Conservation (phyloP, 2,888 invertebrate genomes). For the Scaptodrosophila latifasciaeformis region DNA sequence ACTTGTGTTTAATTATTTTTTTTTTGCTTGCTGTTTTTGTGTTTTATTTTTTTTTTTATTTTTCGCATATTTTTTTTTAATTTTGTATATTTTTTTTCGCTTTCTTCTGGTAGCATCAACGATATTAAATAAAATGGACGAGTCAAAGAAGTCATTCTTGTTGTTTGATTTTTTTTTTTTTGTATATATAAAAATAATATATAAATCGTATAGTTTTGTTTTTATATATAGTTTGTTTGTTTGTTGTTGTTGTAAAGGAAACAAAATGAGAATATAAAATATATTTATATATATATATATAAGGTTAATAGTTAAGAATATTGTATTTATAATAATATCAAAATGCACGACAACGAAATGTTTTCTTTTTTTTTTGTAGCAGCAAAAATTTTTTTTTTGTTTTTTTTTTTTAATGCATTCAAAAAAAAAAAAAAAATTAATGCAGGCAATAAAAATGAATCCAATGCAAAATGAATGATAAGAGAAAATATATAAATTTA, state of each 20-base stretch:
- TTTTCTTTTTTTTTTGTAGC: constrained; percentile 1
- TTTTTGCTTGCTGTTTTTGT: constrained; percentile 44
- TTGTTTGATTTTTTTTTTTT: too few species aligned
- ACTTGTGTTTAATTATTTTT: too few species aligned
- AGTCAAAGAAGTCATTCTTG: constrained; percentile 75
- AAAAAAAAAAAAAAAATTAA: neutral
- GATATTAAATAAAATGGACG: constrained; percentile 74
- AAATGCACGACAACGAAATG: neutral
- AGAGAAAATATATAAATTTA: too few species aligned
- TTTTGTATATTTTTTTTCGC: constrained; percentile 46
- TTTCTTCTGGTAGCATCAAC: constrained; percentile 72
- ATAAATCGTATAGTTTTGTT: constrained; percentile 29
- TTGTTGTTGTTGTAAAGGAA: constrained; percentile 16
- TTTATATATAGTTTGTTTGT: constrained; percentile 11
- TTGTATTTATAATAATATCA: neutral
- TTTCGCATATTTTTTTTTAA: constrained; percentile 13
- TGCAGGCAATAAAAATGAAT: neutral
- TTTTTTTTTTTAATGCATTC: neutral
- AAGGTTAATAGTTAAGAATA: neutral
- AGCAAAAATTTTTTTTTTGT: constrained; percentile 7
- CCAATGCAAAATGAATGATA: neutral
- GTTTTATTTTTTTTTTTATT: constrained; percentile 37
- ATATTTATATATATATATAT: constrained; percentile 10
- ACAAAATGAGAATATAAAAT: constrained; percentile 22
- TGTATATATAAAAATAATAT: constrained; percentile 39